Base-by-base conservation (phyloP, 2,888 invertebrate genomes). In the Dendrolimus pini region DNA sequence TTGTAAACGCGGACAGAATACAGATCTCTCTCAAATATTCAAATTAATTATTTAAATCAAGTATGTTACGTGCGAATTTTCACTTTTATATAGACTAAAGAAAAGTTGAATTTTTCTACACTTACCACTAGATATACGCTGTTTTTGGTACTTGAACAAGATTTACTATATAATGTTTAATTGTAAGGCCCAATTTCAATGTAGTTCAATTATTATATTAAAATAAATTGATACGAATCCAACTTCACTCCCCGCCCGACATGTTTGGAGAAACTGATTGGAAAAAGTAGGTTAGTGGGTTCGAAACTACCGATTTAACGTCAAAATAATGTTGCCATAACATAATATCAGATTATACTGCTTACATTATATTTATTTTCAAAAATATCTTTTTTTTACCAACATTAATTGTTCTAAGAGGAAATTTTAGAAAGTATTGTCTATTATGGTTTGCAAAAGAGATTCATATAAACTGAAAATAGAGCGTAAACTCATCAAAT, bases 231-330 rank as follows among this genome's bases (percentile, higher is more conserved):
- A 8, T 10, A 8, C 2, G 47, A 47, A 9, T 8, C 9, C 59
- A 70, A 69, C 73, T 68, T 74, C 72, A 79, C 80, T 80, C 79
- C 80, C 77, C 78, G 71, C 74, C 75, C 74, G 73, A 80, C 85
- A 86, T 88, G 79, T 84, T 83, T 70, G 70, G 72, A 67, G 30
- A 30, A 30, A 30, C 30, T 30, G 30, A 30, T 30, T 30, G 30
- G 6, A 30, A 30, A 30, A 30, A 30, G 30, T 30, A 30, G 30
- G 30, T 30, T 30, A 30, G 6, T 30, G 6, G 30, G 30, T 30
- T 30, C 30, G 30, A 30, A 74, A 68, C 69, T 60, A 71, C 67
- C 72, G 65, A 47, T 14, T 52, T 18, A n/a, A n/a, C n/a, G 56
- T 56, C 56, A 56, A 56, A 56, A 18, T 52, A 56, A 30, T 52